Evolutionary conservation across 2,113 vertebrate species (phyloP).

Genomic region (Lipotes vexillifer): DNA sequence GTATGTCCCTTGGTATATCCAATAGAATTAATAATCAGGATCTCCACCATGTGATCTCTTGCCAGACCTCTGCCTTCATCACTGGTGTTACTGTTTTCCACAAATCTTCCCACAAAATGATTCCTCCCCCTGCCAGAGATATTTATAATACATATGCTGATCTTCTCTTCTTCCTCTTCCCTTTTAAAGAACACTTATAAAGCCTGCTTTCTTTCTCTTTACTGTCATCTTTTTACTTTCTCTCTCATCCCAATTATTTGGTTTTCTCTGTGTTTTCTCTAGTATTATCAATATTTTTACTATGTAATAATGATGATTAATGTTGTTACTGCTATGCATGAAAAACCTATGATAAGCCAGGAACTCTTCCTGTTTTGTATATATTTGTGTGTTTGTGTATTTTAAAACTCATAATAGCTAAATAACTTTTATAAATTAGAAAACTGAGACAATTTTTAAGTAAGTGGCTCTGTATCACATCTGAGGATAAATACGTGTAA

Average conservation of each 20-base stretch:
- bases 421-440: background rate
- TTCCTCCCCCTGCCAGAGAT: background rate
- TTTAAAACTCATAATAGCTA: background rate
- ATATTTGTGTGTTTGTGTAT: background rate
- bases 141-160: background rate
- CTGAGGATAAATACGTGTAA: background rate
- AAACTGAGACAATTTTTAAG: background rate
- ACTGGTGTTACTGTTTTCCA: background rate
- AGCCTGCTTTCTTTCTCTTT: background rate
- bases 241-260: background rate
- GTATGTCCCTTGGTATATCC: background rate
- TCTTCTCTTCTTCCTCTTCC: background rate
- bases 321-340: background rate
- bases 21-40: slow-evolving; percentile 37
- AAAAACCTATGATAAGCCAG: background rate
- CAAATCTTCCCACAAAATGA: background rate
- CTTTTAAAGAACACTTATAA: background rate
- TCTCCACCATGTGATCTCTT: background rate
- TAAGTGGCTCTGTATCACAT: background rate
- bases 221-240: background rate
- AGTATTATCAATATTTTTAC: background rate
- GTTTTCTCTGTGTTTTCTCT: background rate
- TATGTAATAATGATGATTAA: background rate
- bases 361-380: background rate
- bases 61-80: background rate